Percentiles rank a stretch among this genome's conserved stretches.
Evolutionary conservation across 2,888 invertebrate species (phyloP).

Genomic region (Slavum lentiscoides): DNA sequence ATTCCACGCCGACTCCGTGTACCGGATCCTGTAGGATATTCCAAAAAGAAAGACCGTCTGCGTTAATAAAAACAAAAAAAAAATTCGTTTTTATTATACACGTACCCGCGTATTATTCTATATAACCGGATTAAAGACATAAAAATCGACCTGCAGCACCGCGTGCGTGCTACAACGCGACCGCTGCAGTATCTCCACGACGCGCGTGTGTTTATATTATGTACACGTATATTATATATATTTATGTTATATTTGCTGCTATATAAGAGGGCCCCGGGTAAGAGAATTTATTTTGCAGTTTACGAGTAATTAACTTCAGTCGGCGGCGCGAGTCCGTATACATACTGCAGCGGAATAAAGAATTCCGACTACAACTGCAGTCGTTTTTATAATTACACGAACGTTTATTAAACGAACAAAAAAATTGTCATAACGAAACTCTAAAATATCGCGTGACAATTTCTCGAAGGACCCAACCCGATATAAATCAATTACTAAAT

Average conservation of each 20-base stretch:
- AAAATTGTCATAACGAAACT: no score
- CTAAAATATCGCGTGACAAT: no score
- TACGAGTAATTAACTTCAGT: no score
- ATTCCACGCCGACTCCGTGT: neutral
- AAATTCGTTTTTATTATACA: no score
- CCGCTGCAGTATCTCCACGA: neutral
- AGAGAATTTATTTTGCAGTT: neutral
- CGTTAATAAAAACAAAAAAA: neutral
- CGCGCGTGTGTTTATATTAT: neutral
- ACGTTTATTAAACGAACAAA: neutral
- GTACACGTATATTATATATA: neutral
- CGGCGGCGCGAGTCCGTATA: neutral
- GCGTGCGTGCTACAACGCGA: no score
- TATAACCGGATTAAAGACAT: neutral
- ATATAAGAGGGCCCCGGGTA: no score
- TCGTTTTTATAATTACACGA: neutral
- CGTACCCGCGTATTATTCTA: neutral
- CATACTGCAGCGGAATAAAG: neutral
- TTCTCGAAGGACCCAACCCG: no score
- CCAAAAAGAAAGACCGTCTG: neutral
- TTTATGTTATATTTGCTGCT: no score
- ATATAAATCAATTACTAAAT: no score
- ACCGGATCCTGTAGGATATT: neutral
- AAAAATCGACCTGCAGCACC: no score
- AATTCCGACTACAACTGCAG: neutral